Percentiles rank a stretch among this genome's conserved stretches.
These are phyloP conservation scores for Petrocephalus zakoni DNA, from an alignment of 2,113 vertebrate species.

Conservation along the genomic window DNA sequence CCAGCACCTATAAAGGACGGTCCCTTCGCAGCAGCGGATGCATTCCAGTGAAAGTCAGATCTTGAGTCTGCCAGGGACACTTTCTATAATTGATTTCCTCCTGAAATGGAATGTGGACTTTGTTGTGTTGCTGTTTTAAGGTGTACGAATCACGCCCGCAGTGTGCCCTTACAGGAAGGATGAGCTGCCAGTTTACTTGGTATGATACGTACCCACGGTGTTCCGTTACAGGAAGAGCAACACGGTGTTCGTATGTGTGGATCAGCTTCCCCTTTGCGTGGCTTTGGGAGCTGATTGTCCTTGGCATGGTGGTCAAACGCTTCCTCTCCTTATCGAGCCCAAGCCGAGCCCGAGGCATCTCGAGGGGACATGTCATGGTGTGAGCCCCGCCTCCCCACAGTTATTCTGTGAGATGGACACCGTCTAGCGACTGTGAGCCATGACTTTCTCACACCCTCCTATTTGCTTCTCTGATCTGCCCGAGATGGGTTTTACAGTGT, in stretches of 20 bases:
- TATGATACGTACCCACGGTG: neutral
- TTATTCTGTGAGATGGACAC: neutral
- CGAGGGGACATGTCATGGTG: neutral
- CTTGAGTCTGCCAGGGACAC: neutral
- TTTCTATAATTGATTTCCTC: neutral
- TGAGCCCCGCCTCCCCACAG: neutral
- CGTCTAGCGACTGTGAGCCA: neutral
- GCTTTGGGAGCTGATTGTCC: neutral
- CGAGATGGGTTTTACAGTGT: neutral
- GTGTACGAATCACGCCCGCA: neutral
- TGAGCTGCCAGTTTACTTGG: neutral
- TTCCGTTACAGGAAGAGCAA: neutral
- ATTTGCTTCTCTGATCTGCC: neutral
- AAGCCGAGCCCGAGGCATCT: neutral
- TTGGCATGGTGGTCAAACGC: neutral
- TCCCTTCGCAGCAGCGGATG: neutral
- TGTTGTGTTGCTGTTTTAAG: neutral
- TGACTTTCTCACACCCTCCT: neutral
- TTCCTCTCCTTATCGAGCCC: neutral
- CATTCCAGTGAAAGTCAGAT: neutral
- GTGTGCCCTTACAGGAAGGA: neutral
- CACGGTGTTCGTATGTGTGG: neutral
- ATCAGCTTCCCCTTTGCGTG: neutral
- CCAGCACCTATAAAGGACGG: neutral
- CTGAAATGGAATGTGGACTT: neutral